Evolutionary conservation across 30 jellyfish, hydroid and myxozoan genomes (phyloP), one percentile per base, ranked within the genome.

Genomic region (Cassiopea andromeda): DNA sequence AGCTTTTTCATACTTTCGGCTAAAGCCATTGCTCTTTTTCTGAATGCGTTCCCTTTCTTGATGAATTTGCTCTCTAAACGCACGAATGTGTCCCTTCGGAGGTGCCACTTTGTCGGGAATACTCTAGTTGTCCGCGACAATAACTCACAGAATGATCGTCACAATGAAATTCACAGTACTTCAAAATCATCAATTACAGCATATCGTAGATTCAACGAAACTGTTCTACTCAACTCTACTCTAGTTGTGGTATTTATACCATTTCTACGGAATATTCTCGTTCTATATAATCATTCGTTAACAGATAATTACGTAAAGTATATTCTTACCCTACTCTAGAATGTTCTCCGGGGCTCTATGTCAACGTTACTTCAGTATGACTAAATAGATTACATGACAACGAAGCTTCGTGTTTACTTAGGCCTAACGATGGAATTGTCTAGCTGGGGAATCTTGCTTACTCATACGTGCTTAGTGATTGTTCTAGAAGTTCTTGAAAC

Each of bases 361-460:
- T 72, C 2, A 72, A 17, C 49, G 27, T 72, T 72, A 75, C 69
- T 68, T 75, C 66, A 75, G 47, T 69, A 75, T 38, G 46, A 75
- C 83, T 38, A 72, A 72, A 72, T 72, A 76, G 72, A 46, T 76
- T 76, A 43, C 27, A 47, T 76, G 87, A 50, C 14, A 78, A 48
- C 76, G 58, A 78, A 76, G 50, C 87, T 78, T 48, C 75, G n/a
- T 78, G 87, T 78, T 78, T 48, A 78, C 87, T 78, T 78, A 78
- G 76, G 87, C 87, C 87, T 78, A 78, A 50, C 69, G 85, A 76
- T 76, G 45, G 85, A 76, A 76, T 76, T 76, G 69, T 46, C 85
- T 76, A 76, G 85, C 2, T 13, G 69, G 38, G 38, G 85, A 76
- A 46, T 38, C 15, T 72, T 72, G 81, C 12, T 54, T 72, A 13